Evolutionary conservation across 2,888 invertebrate genomes (phyloP), one percentile per base, ranked within the genome.

Genomic region (Chrysolina oricalcia): DNA sequence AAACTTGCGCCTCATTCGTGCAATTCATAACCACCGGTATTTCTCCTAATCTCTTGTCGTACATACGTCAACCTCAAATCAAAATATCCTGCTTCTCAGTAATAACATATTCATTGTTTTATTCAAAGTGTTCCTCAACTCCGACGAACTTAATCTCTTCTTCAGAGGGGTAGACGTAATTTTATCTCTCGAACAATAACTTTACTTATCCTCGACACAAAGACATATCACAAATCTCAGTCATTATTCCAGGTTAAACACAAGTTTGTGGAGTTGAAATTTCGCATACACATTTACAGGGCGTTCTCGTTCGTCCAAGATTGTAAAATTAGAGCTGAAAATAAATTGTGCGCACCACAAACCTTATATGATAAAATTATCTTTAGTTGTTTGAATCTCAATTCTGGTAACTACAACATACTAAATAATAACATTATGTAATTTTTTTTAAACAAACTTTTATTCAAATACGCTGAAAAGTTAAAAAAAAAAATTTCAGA

Each of bases 221-320:
- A 85, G 85, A 85, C 85, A 81, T 83, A 79, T 82, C 86, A 85
- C 87, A 87, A 88, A 88, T 87, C 87, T 86, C 81, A 78, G 82
- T 86, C 86, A 86, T 87, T 87, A 87, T 87, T 86, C 81, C 87
- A 87, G 87, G 88, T 88, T 87, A 85, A 83, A 85, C 85, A 83
- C 83, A 82, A 83, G 70, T 70, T 69, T 67, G 67, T 50, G 68
- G 71, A 56, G 73, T 66, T 50, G 66, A 70, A 63, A 68, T 77
- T 83, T 84, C 83, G 78, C 82, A 80, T 83, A 81, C 83, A 85
- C 19, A 11, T 21, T 11, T 53, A 53, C 21, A 53, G 53, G 53
- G 13, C 11, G 21, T 11, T 13, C 13, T 10, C 21, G 21, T 19
- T 35, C 4, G 0, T 35, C 35, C 35, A 6, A 6, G 35, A 35